Percentiles rank a stretch among this genome's conserved stretches.
Conservation (phyloP, 2,888 invertebrate species). For the Acanthosepion pharaonis region DNA sequence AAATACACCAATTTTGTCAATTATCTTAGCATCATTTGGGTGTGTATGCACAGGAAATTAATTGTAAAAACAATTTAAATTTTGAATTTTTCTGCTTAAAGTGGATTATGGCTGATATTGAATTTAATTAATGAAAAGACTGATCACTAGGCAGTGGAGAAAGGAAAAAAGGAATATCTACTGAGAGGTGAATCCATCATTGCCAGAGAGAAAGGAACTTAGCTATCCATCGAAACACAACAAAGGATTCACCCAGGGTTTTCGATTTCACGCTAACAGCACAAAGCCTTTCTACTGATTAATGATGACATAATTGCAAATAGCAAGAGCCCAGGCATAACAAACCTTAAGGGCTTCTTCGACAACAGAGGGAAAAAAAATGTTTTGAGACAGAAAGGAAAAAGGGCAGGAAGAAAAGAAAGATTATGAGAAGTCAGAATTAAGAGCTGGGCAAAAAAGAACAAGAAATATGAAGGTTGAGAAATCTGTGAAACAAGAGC, state of each 20-base stretch:
- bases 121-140: not conserved
- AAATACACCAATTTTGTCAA: not conserved
- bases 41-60: not conserved
- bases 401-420: not conserved
- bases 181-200: not conserved
- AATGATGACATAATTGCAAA: not conserved
- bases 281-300: not conserved
- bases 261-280: not conserved
- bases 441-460: not conserved
- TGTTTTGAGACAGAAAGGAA: not conserved
- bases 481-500: not conserved
- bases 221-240: not conserved
- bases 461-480: not conserved
- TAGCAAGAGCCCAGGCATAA: not conserved
- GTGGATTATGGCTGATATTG: slow-evolving; percentile 20
- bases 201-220: not conserved
- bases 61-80: slow-evolving; percentile 20
- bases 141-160: not conserved
- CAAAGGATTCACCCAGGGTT: not conserved
- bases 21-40: not conserved
- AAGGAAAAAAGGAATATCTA: not conserved
- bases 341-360: not conserved
- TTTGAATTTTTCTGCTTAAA: not conserved
- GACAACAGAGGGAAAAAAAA: not conserved
- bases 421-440: not conserved